These are phyloP conservation scores for Scatophagus argus DNA, from an alignment of 2,113 vertebrate species.

Conservation along the genomic window DNA sequence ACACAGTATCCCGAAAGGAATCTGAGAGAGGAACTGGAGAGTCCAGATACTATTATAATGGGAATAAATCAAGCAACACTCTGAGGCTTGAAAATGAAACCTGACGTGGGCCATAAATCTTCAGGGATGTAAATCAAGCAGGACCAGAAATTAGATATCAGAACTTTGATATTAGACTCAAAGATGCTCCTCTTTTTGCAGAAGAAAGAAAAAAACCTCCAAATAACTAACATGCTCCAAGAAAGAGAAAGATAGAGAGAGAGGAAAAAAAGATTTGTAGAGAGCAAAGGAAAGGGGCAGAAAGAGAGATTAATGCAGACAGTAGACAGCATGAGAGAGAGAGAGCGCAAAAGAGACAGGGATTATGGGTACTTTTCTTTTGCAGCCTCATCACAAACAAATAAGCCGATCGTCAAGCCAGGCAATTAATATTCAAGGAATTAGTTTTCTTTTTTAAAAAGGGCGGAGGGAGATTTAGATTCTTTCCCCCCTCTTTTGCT, in stretches of 20 bases:
- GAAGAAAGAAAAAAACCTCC: constrained; percentile 18
- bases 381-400: constrained; percentile 81
- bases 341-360: constrained; percentile 35
- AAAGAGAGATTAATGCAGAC: constrained; percentile 65
- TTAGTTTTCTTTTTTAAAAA: constrained; percentile 68
- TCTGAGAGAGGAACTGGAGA: constrained; percentile 62
- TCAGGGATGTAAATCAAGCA: constrained; percentile 68
- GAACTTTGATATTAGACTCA: constrained; percentile 51
- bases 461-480: constrained; percentile 65
- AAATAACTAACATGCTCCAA: constrained; percentile 25
- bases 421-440: constrained; percentile 83
- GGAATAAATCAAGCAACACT: constrained; percentile 70
- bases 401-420: constrained; percentile 70
- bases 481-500: constrained; percentile 65
- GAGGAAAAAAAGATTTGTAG: constrained; percentile 34
- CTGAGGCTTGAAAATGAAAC: constrained; percentile 66
- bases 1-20: constrained; percentile 47
- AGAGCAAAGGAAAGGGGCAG: constrained; percentile 39
- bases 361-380: constrained; percentile 77
- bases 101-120: constrained; percentile 67
- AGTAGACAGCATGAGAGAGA: constrained; percentile 56
- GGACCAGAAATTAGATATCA: constrained; percentile 63
- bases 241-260: constrained; percentile 26
- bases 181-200: constrained; percentile 32
- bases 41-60: constrained; percentile 67